phyloP scores from a whole-genome alignment of 1,140 invertebrate genomes.

The Bombus haemorrhoidalis region DNA sequence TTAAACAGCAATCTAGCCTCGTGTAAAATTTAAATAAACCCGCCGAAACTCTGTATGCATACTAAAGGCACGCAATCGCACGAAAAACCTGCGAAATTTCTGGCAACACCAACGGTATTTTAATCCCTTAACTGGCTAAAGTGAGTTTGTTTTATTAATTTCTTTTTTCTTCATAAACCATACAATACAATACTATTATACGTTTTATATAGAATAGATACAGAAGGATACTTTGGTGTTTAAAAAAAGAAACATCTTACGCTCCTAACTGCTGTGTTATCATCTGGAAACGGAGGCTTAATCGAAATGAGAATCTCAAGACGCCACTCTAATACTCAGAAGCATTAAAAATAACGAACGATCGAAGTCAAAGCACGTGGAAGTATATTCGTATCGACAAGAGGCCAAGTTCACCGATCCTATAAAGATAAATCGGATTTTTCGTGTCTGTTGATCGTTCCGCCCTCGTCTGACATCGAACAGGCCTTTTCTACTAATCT shows the following conservation, averaged over 20 bases:
- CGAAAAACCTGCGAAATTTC: conserved; percentile 8
- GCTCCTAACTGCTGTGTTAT: no score
- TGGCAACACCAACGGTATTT: neutral
- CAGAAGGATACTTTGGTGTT: no score
- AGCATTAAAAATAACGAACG: conserved; percentile 14
- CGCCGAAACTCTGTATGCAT: neutral
- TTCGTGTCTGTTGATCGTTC: neutral
- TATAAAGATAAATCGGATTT: conserved; percentile 20
- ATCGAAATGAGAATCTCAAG: neutral
- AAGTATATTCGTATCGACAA: neutral
- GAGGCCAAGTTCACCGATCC: conserved; percentile 16
- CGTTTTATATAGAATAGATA: neutral
- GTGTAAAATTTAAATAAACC: conserved; percentile 47
- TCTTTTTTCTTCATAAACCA: neutral
- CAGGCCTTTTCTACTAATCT: conserved; percentile 25
- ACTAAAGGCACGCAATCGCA: conserved; percentile 6
- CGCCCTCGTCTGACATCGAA: conserved; percentile 13
- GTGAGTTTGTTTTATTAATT: neutral
- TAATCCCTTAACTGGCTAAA: neutral
- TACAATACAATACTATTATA: neutral
- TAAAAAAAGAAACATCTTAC: no score
- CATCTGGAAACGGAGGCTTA: neutral
- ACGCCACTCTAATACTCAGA: neutral
- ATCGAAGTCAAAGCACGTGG: neutral
- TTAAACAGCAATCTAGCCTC: conserved; percentile 34